Conservation (phyloP, 2,888 invertebrate species). For the Colletes collaris region DNA sequence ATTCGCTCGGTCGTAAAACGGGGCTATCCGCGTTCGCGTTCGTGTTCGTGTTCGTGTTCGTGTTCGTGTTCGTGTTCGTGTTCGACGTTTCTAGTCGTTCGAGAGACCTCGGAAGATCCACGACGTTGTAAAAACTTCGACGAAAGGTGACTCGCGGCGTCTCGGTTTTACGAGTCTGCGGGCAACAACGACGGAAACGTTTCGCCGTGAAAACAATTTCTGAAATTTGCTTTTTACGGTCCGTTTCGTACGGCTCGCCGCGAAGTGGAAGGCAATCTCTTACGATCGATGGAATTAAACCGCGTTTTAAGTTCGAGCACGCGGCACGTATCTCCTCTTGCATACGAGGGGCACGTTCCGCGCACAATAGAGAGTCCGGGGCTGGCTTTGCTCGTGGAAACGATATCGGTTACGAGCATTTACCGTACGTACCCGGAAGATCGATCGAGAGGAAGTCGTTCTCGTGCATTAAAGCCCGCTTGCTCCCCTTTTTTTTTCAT, state of each 20-base stretch:
- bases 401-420: conserved; percentile 60
- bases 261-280: background rate
- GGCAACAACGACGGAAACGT: background rate
- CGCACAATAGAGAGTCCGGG: conserved; percentile 44
- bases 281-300: conserved; percentile 13
- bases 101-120: conserved; percentile 49
- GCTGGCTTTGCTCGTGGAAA: conserved; percentile 47
- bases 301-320: conserved; percentile 8
- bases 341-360: conserved; percentile 20
- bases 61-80: background rate
- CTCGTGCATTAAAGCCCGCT: conserved; percentile 46
- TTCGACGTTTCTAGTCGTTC: conserved; percentile 9
- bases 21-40: conserved; percentile 14
- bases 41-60: background rate
- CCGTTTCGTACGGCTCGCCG: too few species aligned
- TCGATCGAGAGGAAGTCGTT: conserved; percentile 71
- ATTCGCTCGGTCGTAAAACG: conserved; percentile 44
- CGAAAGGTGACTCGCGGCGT: conserved; percentile 11
- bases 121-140: conserved; percentile 5
- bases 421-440: conserved; percentile 68
- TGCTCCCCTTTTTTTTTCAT: conserved; percentile 34
- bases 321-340: conserved; percentile 28
- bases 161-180: background rate
- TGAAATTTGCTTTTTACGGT: background rate
- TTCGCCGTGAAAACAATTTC: conserved; percentile 11